Evolutionary conservation across 2,888 invertebrate genomes (phyloP), one percentile per base, ranked within the genome.

Genomic region (Polymixis lichenea): DNA sequence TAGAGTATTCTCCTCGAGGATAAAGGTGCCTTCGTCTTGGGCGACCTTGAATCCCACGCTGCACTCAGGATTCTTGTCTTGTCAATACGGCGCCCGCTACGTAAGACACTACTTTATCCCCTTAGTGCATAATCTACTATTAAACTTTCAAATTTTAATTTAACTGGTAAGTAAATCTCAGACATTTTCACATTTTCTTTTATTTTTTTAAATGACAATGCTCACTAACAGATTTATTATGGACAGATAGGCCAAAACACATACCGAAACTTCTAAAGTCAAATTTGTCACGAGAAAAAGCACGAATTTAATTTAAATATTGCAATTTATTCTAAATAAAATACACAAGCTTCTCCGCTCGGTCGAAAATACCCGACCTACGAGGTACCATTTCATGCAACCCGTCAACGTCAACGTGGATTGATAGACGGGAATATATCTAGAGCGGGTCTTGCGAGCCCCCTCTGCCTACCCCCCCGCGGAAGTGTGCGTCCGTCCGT

Each of bases 391-490:
- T 90, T 91, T 90, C 90, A 90, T 91, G 91, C 91, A 91, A 94
- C 92, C 92, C 93, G 94, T 94, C 95, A 93, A 91, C 91, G 92
- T 92, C 93, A 90, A 83, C 87, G 84, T 86, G 89, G 92, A 94
- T 93, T 93, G 94, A 94, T 94, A 92, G 94, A 93, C 92, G 91
- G 89, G 92, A 90, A 93, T 93, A 92, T 92, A 93, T 94, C 93
- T 93, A 86, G 91, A 91, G 91, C 91, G 92, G 91, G 92, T 89
- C 91, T 88, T 89, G 87, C 60, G 85, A 84, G 82, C 88, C 89
- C 89, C 88, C 83, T 81, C 85, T 81, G 79, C 84, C 78, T 69
- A 82, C 83, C 81, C 73, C 80, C 81, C 78, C 89, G 86, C 89
- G 89, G 90, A 89, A 89, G 88, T 86, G 90, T 85, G 86, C 88